Evolutionary conservation across 2,888 invertebrate genomes (phyloP), one percentile per base, ranked within the genome.

Genomic region (Rotaria magnacalcarata): DNA sequence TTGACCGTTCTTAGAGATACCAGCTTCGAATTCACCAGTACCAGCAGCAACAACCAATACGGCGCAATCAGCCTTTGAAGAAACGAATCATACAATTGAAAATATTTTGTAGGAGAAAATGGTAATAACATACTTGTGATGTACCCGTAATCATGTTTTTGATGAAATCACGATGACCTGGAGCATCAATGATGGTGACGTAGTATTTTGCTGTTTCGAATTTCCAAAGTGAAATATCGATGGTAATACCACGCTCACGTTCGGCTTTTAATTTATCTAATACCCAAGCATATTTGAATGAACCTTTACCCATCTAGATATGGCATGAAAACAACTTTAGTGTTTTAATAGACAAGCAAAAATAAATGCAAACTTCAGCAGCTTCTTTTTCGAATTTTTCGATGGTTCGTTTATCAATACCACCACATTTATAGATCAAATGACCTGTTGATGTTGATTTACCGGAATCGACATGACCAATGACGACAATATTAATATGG

Each of bases 361-460:
- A 52, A 52, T 14, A 2, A 52, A 24, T 8, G 14, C 84, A 41
- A 11, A 52, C 84, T 43, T 85, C 80, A 50, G 43, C 24, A 92
- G 98, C 97, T 93, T 98, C 97, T 94, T 98, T 98, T 94, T 98
- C 98, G 94, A 98, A 99, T 93, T 99, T 98, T 93, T 97, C 97
- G 92, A 98, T 99, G 92, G 97, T 96, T 94, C 98, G 94, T 93
- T 98, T 97, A 94, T 98, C 98, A 92, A 99, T 99, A 93, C 98
- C 98, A 93, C 98, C 98, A 92, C 98, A 98, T 94, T 98, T 98
- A 95, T 96, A 98, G 93, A 97, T 97, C 93, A 97, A 94, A 93
- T 98, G 97, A 90, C 97, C 97, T 87, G 91, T 91, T 87, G 90
- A 84, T 67, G 87, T 87, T 50, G 86, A 86, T 75, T 75, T 75